phyloP scores from a whole-genome alignment of 2,113 vertebrate genomes.

The Paraplagusia blochii region DNA sequence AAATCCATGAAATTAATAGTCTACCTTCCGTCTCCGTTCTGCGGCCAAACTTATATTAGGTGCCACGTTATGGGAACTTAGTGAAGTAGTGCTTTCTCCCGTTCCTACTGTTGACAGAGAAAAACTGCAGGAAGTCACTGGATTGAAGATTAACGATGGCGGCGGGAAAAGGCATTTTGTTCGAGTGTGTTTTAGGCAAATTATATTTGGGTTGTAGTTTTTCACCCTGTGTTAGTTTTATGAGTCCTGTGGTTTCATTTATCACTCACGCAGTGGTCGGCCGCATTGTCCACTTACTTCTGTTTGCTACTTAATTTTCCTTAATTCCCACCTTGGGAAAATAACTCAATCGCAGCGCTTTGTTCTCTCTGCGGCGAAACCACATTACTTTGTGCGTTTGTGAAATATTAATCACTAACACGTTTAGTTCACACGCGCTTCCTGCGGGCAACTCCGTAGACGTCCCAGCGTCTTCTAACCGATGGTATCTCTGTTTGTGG shows the following conservation, averaged over 20 bases:
- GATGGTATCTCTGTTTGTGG: conserved; percentile 33
- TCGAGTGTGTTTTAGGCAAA: conserved; percentile 34
- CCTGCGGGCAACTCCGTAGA: conserved; percentile 28
- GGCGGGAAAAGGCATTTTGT: not conserved
- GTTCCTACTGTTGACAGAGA: conserved; percentile 24
- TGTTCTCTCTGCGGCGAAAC: conserved; percentile 17
- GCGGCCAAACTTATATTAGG: conserved; percentile 60
- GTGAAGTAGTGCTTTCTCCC: conserved; percentile 34
- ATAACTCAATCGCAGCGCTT: conserved; percentile 33
- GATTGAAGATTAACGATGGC: conserved; percentile 37
- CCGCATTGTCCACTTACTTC: conserved; percentile 47
- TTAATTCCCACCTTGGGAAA: conserved; percentile 57
- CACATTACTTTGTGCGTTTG: conserved; percentile 18
- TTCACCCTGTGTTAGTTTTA: conserved; percentile 48
- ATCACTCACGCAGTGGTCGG: conserved; percentile 40
- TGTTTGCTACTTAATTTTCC: conserved; percentile 49
- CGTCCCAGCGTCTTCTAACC: conserved; percentile 31
- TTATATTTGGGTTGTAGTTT: conserved; percentile 29
- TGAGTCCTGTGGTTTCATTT: conserved; percentile 43
- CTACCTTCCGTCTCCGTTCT: conserved; percentile 58
- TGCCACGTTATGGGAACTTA: conserved; percentile 30
- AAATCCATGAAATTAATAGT: conserved; percentile 75
- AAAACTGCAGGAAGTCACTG: conserved; percentile 30
- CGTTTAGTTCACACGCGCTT: not conserved
- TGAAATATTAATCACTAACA: conserved; percentile 40